Evolutionary conservation across 2,888 invertebrate species (phyloP), one percentile per base, ranked within the genome.

Genomic region (Listrodromus nycthemerus): DNA sequence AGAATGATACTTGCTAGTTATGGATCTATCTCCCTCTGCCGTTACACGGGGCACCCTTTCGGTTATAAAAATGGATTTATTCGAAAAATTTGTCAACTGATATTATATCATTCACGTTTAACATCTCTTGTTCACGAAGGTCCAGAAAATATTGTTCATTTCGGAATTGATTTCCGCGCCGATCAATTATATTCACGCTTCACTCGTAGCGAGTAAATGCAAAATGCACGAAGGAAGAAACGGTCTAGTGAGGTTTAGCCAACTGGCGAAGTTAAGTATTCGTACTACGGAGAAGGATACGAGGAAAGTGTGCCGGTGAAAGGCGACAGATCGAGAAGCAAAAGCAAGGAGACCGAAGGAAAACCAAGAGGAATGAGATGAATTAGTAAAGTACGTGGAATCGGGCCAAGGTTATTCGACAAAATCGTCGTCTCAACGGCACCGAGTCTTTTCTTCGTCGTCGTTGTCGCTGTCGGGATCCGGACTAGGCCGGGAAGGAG

Each of bases 401-500:
- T 75, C 78, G 81, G 78, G 84, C 85, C 83, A 85, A 85, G 85
- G 85, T 81, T 83, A 85, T 83, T 83, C 78, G 75, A 45, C 67
- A 80, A 77, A 85, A 85, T 85, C 75, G 77, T 77, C 80, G 77
- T 83, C 80, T 80, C 80, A 78, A 81, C 76, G 76, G 65, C 76
- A 41, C 74, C 81, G 82, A 86, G 80, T 83, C 88, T 85, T 76
- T 82, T 82, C 71, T 82, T 84, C 73, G 37, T 70, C 82, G 52
- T 75, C 69, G 67, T 58, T 21, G 66, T 37, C 80, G 74, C 66
- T 41, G 79, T 70, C 65, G 78, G 52, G 50, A 41, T 41, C n/a
- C 58, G 65, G 58, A 37, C 50, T 37, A 82, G 41, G 52, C 58
- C 71, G 63, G 48, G 48, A 69, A 63, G 76, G 67, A 41, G 10